Percentiles rank a stretch among this genome's conserved stretches.
Evolutionary conservation across 2,113 vertebrate species (phyloP).

Genomic region (Gasterosteus nipponicus): DNA sequence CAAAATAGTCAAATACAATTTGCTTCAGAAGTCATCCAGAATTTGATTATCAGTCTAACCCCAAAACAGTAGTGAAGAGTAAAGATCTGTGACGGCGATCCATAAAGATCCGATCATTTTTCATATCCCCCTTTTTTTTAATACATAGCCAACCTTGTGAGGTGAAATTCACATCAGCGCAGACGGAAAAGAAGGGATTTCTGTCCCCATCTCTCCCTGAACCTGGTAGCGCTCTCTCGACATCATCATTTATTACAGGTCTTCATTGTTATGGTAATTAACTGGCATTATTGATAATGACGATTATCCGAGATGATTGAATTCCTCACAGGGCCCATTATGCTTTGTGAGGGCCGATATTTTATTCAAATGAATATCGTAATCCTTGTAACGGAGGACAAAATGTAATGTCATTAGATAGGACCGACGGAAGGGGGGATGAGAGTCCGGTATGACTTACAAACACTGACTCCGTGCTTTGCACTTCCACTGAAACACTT

Average conservation of each 20-base stretch:
- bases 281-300: slow-evolving; percentile 82
- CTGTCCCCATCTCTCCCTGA: slow-evolving; percentile 43
- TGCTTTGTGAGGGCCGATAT: slow-evolving; percentile 74
- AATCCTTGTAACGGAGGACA: slow-evolving; percentile 68
- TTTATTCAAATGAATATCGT: slow-evolving; percentile 77
- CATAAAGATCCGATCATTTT: slow-evolving; percentile 32
- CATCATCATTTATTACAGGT: slow-evolving; percentile 75
- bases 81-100: slow-evolving; percentile 39
- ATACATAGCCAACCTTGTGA: slow-evolving; percentile 24
- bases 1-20: neutral
- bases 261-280: slow-evolving; percentile 83
- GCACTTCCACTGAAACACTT: slow-evolving; percentile 26
- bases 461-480: slow-evolving; percentile 37
- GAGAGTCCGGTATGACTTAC: slow-evolving; percentile 50
- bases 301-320: slow-evolving; percentile 80
- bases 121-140: slow-evolving; percentile 54
- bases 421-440: slow-evolving; percentile 32
- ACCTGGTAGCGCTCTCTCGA: slow-evolving; percentile 66
- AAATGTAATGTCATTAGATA: slow-evolving; percentile 69
- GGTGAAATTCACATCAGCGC: slow-evolving; percentile 40
- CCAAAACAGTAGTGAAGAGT: slow-evolving; percentile 45
- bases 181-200: slow-evolving; percentile 39
- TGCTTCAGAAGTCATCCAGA: slow-evolving; percentile 49
- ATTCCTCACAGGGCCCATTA: slow-evolving; percentile 79
- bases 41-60: slow-evolving; percentile 55